phyloP scores from a whole-genome alignment of 2,888 invertebrate species.

The Prosopocoilus inquinatus region DNA sequence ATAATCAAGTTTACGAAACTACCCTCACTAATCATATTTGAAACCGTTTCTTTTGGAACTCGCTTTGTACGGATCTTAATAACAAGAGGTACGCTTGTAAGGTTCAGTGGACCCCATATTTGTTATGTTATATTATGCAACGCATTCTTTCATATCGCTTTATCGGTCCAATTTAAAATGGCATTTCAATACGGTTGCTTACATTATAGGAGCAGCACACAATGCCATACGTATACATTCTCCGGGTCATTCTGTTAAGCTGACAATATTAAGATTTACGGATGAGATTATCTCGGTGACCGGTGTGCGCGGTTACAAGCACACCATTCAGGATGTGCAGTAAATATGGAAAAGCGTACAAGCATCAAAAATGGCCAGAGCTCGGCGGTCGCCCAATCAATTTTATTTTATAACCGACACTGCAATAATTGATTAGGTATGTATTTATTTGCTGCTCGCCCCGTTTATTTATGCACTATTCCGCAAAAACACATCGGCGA shows the following conservation, averaged over 20 bases:
- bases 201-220: slow-evolving; percentile 30
- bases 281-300: slow-evolving; percentile 32
- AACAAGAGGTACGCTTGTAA: too few relatives aligned
- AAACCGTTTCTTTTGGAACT: too few relatives aligned
- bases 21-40: too few relatives aligned
- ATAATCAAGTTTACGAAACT: too few relatives aligned
- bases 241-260: slow-evolving; percentile 26
- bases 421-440: slow-evolving; percentile 14
- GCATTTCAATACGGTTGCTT: slow-evolving; percentile 43
- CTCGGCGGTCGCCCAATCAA: too few relatives aligned
- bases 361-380: too few relatives aligned
- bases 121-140: too few relatives aligned
- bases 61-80: too few relatives aligned
- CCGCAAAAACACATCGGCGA: neutral
- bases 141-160: slow-evolving; percentile 39
- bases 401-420: too few relatives aligned
- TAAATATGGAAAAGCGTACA: too few relatives aligned
- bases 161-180: slow-evolving; percentile 48
- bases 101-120: too few relatives aligned
- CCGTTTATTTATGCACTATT: slow-evolving; percentile 10
- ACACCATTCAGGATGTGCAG: too few relatives aligned
- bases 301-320: slow-evolving; percentile 1
- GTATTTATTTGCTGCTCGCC: slow-evolving; percentile 10
- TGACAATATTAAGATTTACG: slow-evolving; percentile 44
- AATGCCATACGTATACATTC: slow-evolving; percentile 31